phyloP scores from a whole-genome alignment of 2,797 vertebrate genomes.

The Chaetodon trifasciatus region DNA sequence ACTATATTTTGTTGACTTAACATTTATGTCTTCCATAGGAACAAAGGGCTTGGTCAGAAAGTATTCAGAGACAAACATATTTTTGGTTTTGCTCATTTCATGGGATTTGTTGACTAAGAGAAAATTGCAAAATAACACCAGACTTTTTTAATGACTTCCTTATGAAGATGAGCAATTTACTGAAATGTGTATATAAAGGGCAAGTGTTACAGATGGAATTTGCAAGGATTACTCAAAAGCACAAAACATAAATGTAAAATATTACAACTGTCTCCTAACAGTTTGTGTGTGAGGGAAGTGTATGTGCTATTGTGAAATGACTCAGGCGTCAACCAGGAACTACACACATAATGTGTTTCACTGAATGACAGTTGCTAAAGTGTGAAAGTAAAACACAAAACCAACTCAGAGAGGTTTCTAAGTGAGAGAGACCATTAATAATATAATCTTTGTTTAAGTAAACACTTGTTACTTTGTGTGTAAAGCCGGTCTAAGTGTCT shows the following conservation, averaged over 20 bases:
- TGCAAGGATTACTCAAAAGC: background rate
- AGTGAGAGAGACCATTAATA: background rate
- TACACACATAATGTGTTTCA: slow-evolving; percentile 8
- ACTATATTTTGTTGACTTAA: background rate
- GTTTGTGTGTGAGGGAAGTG: background rate
- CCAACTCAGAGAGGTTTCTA: background rate
- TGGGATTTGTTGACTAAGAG: background rate
- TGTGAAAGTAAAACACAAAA: background rate
- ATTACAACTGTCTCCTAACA: background rate
- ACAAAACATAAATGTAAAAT: background rate
- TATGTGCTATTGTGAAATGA: background rate
- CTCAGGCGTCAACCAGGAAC: background rate
- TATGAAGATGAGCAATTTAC: background rate
- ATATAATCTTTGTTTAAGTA: slow-evolving; percentile 4
- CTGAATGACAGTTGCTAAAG: background rate
- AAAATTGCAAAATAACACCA: background rate
- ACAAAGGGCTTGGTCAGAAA: background rate
- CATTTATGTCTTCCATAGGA: background rate
- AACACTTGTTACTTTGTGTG: background rate
- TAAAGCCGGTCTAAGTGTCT: slow-evolving; percentile 30
- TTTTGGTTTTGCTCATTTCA: background rate
- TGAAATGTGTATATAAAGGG: background rate
- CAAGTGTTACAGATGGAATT: background rate
- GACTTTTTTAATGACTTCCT: background rate
- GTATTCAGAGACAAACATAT: background rate